Evolutionary conservation across 2,113 vertebrate genomes (phyloP).

Genomic region (Chiloscyllium plagiosum): DNA sequence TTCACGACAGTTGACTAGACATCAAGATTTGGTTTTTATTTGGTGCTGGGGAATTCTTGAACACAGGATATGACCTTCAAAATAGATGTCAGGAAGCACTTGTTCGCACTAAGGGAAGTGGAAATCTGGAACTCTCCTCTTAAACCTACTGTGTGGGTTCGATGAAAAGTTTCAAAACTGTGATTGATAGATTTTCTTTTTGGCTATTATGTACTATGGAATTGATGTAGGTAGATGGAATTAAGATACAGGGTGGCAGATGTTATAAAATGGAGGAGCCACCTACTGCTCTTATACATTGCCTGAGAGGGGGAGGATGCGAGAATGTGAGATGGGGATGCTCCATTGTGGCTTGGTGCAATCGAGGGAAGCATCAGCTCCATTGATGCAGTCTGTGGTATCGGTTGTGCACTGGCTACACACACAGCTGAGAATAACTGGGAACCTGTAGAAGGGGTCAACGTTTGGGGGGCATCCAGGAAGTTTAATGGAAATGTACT

Average conservation of each 20-base stretch:
- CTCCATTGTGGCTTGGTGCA: slow-evolving; percentile 11
- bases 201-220: neutral
- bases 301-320: neutral
- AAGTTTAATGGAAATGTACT: neutral
- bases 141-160: no score
- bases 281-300: neutral
- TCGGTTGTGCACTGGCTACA: slow-evolving; percentile 13
- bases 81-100: neutral
- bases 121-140: neutral
- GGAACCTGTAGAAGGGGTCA: slow-evolving; percentile 5
- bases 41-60: neutral
- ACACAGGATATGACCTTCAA: neutral
- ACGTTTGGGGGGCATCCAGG: neutral
- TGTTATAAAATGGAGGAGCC: neutral
- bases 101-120: neutral
- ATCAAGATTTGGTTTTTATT: neutral
- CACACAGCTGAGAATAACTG: neutral
- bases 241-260: neutral
- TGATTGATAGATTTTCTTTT: neutral
- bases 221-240: no score
- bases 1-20: neutral
- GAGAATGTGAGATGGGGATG: neutral
- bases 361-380: neutral
- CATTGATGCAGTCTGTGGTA: neutral
- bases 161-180: neutral